Evolutionary conservation across 2,888 invertebrate genomes (phyloP).

Genomic region (Adelognathus sp.): DNA sequence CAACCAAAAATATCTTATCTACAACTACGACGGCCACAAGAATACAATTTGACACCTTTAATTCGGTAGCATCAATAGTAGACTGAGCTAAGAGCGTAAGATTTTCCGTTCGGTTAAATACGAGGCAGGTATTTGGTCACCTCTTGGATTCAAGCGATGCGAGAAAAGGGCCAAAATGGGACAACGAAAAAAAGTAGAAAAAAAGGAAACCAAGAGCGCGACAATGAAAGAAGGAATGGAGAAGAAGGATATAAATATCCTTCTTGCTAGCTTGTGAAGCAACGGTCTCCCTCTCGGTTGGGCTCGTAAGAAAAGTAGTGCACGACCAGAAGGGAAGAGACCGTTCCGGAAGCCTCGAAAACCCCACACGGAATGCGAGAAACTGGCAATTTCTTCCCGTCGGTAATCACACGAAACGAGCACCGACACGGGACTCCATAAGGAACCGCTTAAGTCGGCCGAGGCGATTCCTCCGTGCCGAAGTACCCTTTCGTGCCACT

Average conservation of each 20-base stretch:
- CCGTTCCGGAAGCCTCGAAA: conserved; percentile 47
- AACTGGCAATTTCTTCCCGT: conserved; percentile 60
- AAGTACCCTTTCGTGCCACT: conserved; percentile 62
- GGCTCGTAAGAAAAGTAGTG: not conserved
- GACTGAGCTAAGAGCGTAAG: too few species aligned
- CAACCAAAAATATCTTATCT: too few species aligned
- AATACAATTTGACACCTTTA: too few species aligned
- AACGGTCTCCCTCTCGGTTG: not conserved
- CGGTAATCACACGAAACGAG: conserved; percentile 65
- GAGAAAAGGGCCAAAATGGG: not conserved
- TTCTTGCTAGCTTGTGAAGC: conserved; percentile 31
- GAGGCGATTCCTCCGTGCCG: conserved; percentile 58
- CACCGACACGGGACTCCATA: conserved; percentile 62
- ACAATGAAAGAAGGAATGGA: not conserved
- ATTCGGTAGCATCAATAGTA: too few species aligned
- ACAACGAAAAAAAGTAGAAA: not conserved
- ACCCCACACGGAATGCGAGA: conserved; percentile 46
- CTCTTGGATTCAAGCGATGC: not conserved
- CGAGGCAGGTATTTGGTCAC: not conserved
- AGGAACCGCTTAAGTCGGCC: conserved; percentile 61
- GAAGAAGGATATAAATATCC: not conserved
- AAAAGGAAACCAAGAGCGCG: too few species aligned
- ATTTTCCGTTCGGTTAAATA: not conserved
- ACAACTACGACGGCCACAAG: too few species aligned
- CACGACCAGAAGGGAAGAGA: conserved; percentile 6